These are phyloP conservation scores for Dolichoris vasculosae DNA, from an alignment of 1,140 invertebrate genomes.

Conservation along the genomic window DNA sequence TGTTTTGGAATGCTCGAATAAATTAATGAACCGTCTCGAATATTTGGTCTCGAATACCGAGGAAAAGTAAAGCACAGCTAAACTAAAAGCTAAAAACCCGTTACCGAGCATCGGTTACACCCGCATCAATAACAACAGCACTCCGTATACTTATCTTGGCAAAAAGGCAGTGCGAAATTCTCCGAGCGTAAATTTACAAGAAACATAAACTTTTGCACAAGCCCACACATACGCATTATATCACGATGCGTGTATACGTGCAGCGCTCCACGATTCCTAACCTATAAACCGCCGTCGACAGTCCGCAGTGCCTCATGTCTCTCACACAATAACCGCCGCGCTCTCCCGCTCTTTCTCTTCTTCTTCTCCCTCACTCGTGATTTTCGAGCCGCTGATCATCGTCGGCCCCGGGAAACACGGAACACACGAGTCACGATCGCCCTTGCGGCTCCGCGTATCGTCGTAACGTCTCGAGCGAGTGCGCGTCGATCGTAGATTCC, in stretches of 20 bases:
- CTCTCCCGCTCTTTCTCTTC: neutral
- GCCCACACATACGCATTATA: neutral
- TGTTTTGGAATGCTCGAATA: too few relatives aligned
- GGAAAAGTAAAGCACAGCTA: too few relatives aligned
- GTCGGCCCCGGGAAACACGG: neutral
- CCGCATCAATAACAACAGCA: neutral
- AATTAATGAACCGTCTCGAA: too few relatives aligned
- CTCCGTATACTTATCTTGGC: neutral
- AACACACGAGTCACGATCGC: neutral
- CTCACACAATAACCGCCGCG: neutral
- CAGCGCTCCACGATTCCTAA: slow-evolving; percentile 12
- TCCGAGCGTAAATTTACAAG: neutral
- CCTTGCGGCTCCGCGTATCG: neutral
- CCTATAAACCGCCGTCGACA: neutral
- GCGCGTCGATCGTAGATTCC: neutral
- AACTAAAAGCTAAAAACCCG: too few relatives aligned
- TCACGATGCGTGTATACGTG: neutral
- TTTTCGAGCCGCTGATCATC: neutral
- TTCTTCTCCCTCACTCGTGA: neutral
- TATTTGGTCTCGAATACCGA: too few relatives aligned
- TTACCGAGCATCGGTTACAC: too few relatives aligned
- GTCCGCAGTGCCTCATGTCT: neutral
- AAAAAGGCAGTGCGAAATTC: neutral
- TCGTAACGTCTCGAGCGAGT: neutral
- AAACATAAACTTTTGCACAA: neutral